phyloP scores from a whole-genome alignment of 2,113 vertebrate species.

The Columbina picui region DNA sequence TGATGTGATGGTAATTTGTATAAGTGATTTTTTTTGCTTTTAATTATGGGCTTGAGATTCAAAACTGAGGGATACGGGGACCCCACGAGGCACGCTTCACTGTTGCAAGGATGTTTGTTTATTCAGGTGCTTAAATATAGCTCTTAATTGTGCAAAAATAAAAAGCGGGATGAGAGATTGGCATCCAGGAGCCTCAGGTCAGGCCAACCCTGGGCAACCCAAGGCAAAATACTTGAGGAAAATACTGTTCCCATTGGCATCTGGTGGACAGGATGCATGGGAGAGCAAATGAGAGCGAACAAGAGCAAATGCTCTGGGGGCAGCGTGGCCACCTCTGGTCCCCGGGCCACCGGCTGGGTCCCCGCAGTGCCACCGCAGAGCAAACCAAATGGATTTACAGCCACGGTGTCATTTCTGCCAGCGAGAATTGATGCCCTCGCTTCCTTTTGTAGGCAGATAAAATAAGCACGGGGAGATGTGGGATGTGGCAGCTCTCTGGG shows the following conservation, averaged over 20 bases:
- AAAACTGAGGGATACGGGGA: not conserved
- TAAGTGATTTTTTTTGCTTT: not conserved
- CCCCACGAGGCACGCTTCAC: not conserved
- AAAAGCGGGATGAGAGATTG: not conserved
- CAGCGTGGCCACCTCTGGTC: not conserved
- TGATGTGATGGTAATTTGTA: not conserved
- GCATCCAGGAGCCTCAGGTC: not conserved
- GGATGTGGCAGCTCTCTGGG: not conserved
- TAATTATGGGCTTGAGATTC: constrained; percentile 5
- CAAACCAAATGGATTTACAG: not conserved
- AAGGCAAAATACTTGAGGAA: not conserved
- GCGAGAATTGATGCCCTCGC: not conserved
- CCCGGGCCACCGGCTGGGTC: not conserved
- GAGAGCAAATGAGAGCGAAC: too few species aligned
- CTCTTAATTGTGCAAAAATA: not conserved
- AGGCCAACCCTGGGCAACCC: not conserved
- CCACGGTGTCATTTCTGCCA: not conserved
- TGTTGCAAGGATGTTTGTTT: not conserved
- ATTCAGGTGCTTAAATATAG: not conserved
- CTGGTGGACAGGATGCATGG: not conserved
- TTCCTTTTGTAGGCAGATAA: not conserved
- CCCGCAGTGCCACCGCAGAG: too few species aligned
- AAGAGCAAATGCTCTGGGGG: not conserved
- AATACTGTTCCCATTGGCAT: not conserved
- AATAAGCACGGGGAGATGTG: not conserved